Evolutionary conservation across 2,113 vertebrate species (phyloP).

Genomic region (Neomonachus schauinslandi): DNA sequence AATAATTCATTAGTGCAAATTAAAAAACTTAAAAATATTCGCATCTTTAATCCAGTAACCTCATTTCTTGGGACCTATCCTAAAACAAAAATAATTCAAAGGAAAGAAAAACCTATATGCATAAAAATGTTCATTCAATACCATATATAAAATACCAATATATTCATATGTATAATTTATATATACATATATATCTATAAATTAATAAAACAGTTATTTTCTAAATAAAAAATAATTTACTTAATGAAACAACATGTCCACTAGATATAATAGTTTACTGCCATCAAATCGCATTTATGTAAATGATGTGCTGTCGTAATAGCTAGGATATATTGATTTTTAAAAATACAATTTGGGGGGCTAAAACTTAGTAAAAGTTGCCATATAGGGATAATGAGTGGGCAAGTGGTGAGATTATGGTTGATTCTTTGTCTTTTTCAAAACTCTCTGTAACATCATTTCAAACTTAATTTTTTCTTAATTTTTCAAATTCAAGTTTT

Average conservation of each 20-base stretch:
- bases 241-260: slow-evolving; percentile 6
- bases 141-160: slow-evolving; percentile 9
- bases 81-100: slow-evolving; percentile 43
- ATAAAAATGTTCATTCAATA: slow-evolving; percentile 31
- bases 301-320: neutral
- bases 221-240: slow-evolving; percentile 13
- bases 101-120: neutral
- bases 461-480: neutral
- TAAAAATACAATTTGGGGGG: neutral
- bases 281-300: slow-evolving; percentile 11
- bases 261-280: neutral
- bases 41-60: slow-evolving; percentile 11
- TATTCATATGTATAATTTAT: neutral
- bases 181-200: neutral
- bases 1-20: neutral
- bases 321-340: neutral
- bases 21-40: neutral
- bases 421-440: neutral
- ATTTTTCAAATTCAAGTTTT: neutral
- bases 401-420: neutral
- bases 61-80: neutral
- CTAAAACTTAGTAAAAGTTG: neutral
- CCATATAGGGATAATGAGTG: neutral
- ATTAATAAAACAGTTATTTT: neutral
- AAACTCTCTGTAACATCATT: slow-evolving; percentile 8